A percentile compares a stretch with the other conserved stretches of the same genome.
These are phyloP conservation scores for Ellobium chinense DNA, from an alignment of 2,888 invertebrate species.

Conservation along the genomic window DNA sequence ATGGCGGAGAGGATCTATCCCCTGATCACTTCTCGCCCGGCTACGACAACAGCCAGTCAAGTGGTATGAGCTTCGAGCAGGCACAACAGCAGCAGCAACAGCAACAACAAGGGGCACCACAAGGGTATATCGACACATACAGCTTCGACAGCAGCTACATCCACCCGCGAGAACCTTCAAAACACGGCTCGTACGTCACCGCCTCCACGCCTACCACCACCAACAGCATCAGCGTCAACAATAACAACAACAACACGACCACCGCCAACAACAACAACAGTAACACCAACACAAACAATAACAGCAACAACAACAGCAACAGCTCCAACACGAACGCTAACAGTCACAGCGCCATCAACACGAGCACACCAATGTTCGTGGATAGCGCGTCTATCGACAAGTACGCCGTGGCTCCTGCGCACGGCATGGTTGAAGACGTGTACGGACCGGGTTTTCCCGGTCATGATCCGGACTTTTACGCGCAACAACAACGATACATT, in stretches of 20 bases:
- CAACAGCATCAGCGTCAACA: slow-evolving; percentile 33
- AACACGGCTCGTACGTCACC: slow-evolving; percentile 35
- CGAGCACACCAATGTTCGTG: slow-evolving; percentile 53
- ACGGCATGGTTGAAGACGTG: slow-evolving; percentile 58
- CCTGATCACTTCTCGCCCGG: slow-evolving; percentile 57
- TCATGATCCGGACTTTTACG: slow-evolving; percentile 58
- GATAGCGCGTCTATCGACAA: slow-evolving; percentile 50
- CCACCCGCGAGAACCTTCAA: slow-evolving; percentile 57
- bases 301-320: slow-evolving; percentile 44
- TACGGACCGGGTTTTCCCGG: slow-evolving; percentile 58
- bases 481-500: slow-evolving; percentile 57
- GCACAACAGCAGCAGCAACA: slow-evolving; percentile 49
- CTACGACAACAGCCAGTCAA: slow-evolving; percentile 55
- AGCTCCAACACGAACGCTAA: slow-evolving; percentile 22
- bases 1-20: slow-evolving; percentile 58
- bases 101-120: slow-evolving; percentile 52
- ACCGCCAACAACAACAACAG: slow-evolving; percentile 23
- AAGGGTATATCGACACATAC: slow-evolving; percentile 64
- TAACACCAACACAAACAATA: neutral
- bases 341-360: slow-evolving; percentile 11
- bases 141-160: slow-evolving; percentile 67
- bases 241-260: slow-evolving; percentile 12
- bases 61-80: slow-evolving; percentile 53
- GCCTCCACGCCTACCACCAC: slow-evolving; percentile 16
- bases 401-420: neutral